A percentile compares a stretch with the other conserved stretches of the same genome.
These are phyloP conservation scores for Temnothorax rugatulus DNA, from an alignment of 2,888 invertebrate species.

Conservation along the genomic window DNA sequence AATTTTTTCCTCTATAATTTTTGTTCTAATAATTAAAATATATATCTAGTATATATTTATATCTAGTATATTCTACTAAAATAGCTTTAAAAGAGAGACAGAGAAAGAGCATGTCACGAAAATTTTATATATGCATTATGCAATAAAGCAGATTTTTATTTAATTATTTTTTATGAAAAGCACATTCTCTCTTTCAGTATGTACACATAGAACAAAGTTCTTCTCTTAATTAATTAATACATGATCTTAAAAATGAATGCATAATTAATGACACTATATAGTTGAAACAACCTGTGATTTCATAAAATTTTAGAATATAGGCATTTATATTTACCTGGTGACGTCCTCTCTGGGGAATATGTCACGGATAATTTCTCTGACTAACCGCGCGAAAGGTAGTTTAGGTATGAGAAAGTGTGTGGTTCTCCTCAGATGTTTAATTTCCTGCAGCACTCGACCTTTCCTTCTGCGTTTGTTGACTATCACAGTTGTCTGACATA, in stretches of 20 bases:
- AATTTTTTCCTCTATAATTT: neutral
- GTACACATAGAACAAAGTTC: neutral
- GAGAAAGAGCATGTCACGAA: neutral
- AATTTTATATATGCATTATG: neutral
- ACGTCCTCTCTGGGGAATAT: slow-evolving; percentile 71
- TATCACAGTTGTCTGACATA: slow-evolving; percentile 41
- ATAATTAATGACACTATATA: neutral
- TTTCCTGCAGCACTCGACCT: slow-evolving; percentile 75
- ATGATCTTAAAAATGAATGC: neutral
- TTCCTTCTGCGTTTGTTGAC: slow-evolving; percentile 35
- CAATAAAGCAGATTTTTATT: neutral
- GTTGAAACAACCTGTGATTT: neutral
- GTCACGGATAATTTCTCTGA: slow-evolving; percentile 85
- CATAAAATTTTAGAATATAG: neutral
- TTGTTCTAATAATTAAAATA: neutral
- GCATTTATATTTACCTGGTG: slow-evolving; percentile 70
- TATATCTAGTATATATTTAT: neutral
- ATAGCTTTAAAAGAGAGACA: too few relatives aligned
- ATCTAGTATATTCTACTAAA: neutral
- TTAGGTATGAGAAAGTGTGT: slow-evolving; percentile 85
- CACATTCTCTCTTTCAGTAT: neutral
- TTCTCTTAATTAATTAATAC: neutral
- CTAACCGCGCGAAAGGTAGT: slow-evolving; percentile 85
- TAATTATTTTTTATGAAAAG: neutral
- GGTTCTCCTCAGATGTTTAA: slow-evolving; percentile 78